These are phyloP conservation scores for Tipula confusa DNA, from an alignment of 2,888 invertebrate genomes.

Conservation along the genomic window DNA sequence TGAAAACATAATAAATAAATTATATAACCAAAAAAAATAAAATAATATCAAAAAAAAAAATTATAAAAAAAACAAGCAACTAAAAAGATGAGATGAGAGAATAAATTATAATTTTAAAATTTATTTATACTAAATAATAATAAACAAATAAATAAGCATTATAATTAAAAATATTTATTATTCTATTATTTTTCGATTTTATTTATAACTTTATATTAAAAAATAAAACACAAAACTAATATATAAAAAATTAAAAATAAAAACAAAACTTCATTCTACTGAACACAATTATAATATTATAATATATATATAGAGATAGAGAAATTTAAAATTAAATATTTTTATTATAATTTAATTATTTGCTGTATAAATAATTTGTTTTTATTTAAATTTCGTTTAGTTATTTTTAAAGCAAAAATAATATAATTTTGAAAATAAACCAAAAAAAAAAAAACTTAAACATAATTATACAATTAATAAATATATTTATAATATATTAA, in stretches of 20 bases:
- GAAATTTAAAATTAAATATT: background rate
- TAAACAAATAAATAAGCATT: slow-evolving; percentile 6
- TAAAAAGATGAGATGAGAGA: slow-evolving; percentile 15
- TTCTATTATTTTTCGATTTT: background rate
- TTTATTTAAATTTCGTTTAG: background rate
- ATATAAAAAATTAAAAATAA: background rate
- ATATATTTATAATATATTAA: background rate
- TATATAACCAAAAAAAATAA: background rate
- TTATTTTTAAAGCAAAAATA: background rate
- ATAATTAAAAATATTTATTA: background rate
- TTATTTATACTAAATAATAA: background rate
- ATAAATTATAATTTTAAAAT: background rate
- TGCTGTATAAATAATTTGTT: background rate
- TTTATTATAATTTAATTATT: background rate
- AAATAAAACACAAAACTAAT: slow-evolving; percentile 20
- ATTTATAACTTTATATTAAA: slow-evolving; percentile 15
- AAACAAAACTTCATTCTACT: background rate
- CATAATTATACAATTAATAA: slow-evolving; percentile 20
- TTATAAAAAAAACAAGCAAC: background rate
- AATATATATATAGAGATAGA: background rate
- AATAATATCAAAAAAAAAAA: background rate
- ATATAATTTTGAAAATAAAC: slow-evolving; percentile 21
- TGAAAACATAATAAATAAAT: background rate
- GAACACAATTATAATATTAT: background rate
- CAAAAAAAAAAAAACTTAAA: background rate